Base-by-base conservation (phyloP, 2,888 invertebrate species). In the Serrognathus titanus region DNA sequence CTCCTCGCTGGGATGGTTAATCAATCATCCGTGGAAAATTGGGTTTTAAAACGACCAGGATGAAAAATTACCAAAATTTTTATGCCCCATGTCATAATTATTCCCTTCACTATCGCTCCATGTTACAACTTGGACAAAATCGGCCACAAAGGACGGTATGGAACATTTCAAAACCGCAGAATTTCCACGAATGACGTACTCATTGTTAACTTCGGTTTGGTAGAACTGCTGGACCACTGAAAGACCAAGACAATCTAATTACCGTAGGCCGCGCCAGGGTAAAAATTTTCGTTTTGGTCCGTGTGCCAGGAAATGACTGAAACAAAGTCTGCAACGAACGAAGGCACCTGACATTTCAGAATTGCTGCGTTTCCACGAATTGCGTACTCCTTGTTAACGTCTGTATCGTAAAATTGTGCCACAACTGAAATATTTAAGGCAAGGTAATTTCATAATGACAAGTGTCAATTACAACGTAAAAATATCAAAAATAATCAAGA, bases 281-380 rank as follows among this genome's bases (percentile, higher is more conserved):
- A 83, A 72, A 87, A 88, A 70, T 85, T 85, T 75, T 89, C 88
- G 59, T 86, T 85, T 69, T 87, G 84, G 78, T 92, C 89, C 66
- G 90, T 91, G 68, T 90, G 89, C 93, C 93, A 93, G 48, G 91
- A 89, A 52, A 90, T 83, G 65, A 96, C 92, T 71, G 82, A 85
- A 61, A 96, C 92, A 79, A 94, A 95, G 80, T 95, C 94, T 60
- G 92, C 91, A 60, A 94, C 94, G 79, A 94, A 96, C 61, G 92
- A 92, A 49, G 95, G 95, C 71, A 93, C 89, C 70, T 90, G 90
- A 81, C 93, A 94, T 80, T 92, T 93, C 70, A 93, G 81, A 63
- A 93, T 89, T 60, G 91, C 93, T 69, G 92, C 86, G 79, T 94
- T 94, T 68, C 94, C 93, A 67, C 91, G 86, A 72, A 94, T 94